phyloP scores from a whole-genome alignment of 2,113 vertebrate species.

The Oplegnathus fasciatus region DNA sequence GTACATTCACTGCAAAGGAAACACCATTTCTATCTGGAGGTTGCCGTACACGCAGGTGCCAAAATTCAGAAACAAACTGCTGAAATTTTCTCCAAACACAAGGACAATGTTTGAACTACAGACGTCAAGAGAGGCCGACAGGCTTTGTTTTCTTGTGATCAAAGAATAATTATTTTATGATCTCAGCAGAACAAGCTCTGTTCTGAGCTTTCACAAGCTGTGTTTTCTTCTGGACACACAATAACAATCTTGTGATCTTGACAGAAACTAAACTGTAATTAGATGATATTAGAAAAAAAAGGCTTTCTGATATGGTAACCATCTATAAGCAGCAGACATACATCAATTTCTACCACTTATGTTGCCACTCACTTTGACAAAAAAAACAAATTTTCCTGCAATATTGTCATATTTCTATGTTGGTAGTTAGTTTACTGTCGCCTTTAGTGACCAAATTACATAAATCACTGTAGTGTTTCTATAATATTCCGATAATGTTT shows the following conservation, averaged over 20 bases:
- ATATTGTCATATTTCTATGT: background rate
- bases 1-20: background rate
- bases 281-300: background rate
- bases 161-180: slow-evolving; percentile 5
- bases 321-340: background rate
- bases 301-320: background rate
- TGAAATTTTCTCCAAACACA: background rate
- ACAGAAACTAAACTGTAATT: background rate
- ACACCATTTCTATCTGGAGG: background rate
- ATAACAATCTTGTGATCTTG: background rate
- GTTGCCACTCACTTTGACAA: background rate
- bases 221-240: background rate
- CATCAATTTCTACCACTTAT: background rate
- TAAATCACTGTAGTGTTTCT: background rate
- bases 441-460: background rate
- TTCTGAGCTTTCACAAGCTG: background rate
- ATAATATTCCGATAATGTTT: background rate
- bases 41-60: background rate
- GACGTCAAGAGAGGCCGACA: background rate
- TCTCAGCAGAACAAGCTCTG: background rate
- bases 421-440: background rate
- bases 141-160: slow-evolving; percentile 5
- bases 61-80: background rate
- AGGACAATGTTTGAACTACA: slow-evolving; percentile 10
- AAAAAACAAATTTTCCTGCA: background rate